Evolutionary conservation across 2,797 vertebrate genomes (phyloP), one percentile per base, ranked within the genome.

Genomic region (Phylloscopus collybita): DNA sequence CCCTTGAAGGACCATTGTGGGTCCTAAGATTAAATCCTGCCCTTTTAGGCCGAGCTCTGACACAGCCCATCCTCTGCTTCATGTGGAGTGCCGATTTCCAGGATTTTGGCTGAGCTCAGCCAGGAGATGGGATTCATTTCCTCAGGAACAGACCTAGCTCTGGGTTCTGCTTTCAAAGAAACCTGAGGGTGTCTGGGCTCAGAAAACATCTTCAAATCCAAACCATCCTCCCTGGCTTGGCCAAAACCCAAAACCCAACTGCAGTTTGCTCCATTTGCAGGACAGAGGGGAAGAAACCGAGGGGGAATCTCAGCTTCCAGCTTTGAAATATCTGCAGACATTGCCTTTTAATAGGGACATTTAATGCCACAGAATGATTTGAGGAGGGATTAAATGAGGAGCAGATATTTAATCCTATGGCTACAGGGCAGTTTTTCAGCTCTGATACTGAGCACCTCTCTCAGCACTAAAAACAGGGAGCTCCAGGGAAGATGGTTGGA

Each of bases 101-200:
- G 62, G 70, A 19, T 51, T 84, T 81, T 79, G 96, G 66, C 83
- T 42, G 59, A 81, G 93, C 50, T 84, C 73, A 81, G 82, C 8
- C 8, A 61, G 69, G 80, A 90, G 82, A 74, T 34, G 49, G 89
- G 67, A 89, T 71, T 80, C 17, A 56, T 81, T 95, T 92, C 86
- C 66, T 79, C 17, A 54, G 61, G 75, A 80, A 22, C 76, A 75
- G 36, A 75, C n/a, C 12, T 3, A 49, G 38, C 66, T 86, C 88
- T 50, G 45, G 59, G 27, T 82, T 76, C 76, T 67, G 64, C 84
- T 90, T 84, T 86, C 86, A 95, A 75, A 86, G 90, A 76, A 86
- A 93, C 59, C 59, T 0, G 6, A 73, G 66, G 93, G 88, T 90
- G 60, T 81, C 60, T 7, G 6, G 34, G 50, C 69, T 44, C 80